Conservation (phyloP, 2,888 invertebrate genomes). For the Ariolimax columbianus region DNA sequence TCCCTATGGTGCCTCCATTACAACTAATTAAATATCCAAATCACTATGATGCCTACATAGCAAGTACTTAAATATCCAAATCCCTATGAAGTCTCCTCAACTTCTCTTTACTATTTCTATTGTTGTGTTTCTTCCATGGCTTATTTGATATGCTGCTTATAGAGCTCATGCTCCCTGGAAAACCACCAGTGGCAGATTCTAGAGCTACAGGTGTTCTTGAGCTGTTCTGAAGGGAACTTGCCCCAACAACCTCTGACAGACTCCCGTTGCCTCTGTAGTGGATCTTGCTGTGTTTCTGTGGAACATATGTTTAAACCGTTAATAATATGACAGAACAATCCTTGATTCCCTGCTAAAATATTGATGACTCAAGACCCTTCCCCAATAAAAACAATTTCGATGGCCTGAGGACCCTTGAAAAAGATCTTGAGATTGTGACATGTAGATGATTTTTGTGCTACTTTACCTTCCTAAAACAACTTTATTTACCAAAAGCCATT, state of each 20-base stretch:
- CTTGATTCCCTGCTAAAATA: neutral
- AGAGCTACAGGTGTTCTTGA: slow-evolving; percentile 4
- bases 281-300: slow-evolving; percentile 61
- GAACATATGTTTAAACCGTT: slow-evolving; percentile 5
- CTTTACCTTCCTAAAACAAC: too few species aligned
- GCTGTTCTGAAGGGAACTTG: slow-evolving; percentile 55
- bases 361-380: too few species aligned
- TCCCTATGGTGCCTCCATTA: too few species aligned
- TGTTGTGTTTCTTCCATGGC: slow-evolving; percentile 89
- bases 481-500: too few species aligned
- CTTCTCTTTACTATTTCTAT: slow-evolving; percentile 94
- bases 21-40: too few species aligned
- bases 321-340: neutral
- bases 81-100: slow-evolving; percentile 81
- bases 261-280: slow-evolving; percentile 65
- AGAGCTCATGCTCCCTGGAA: slow-evolving; percentile 21
- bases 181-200: neutral
- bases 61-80: slow-evolving; percentile 21
- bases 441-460: too few species aligned
- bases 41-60: too few species aligned
- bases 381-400: too few species aligned
- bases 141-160: slow-evolving; percentile 79
- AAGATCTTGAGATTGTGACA: too few species aligned
- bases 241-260: slow-evolving; percentile 59
- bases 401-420: too few species aligned